Conservation (phyloP, 2,888 invertebrate species). For the Sicus ferrugineus region DNA sequence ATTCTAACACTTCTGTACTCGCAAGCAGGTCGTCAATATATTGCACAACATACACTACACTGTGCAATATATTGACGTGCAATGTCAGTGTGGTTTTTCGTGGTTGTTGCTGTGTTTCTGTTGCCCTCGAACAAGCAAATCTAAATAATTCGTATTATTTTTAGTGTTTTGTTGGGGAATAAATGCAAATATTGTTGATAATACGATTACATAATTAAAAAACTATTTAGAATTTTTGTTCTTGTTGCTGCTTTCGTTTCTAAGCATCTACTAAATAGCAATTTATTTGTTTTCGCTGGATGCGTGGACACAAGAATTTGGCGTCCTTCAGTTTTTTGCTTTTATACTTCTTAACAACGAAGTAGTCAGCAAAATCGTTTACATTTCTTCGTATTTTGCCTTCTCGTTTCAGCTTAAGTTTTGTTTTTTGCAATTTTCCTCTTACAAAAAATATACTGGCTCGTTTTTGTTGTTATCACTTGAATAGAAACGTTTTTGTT, state of each 20-base stretch:
- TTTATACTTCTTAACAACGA: not conserved
- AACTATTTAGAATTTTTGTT: slow-evolving; percentile 28
- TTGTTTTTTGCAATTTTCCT: not conserved
- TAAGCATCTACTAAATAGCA: not conserved
- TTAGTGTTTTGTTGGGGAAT: slow-evolving; percentile 11
- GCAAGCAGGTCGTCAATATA: too few species aligned
- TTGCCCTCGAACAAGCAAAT: not conserved
- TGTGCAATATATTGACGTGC: too few species aligned
- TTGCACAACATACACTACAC: too few species aligned
- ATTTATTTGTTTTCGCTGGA: not conserved
- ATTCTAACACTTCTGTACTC: too few species aligned
- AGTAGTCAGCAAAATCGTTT: not conserved
- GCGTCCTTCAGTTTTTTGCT: not conserved
- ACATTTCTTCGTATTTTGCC: not conserved
- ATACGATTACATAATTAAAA: not conserved
- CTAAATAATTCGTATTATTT: not conserved
- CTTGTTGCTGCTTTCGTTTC: not conserved
- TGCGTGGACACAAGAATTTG: not conserved
- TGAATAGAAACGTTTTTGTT: not conserved
- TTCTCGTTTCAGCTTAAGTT: not conserved
- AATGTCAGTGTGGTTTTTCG: too few species aligned
- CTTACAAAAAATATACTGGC: not conserved
- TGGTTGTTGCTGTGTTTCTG: too few species aligned
- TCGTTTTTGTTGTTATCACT: too few species aligned
- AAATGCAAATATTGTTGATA: slow-evolving; percentile 20